Percentiles rank a stretch among this genome's conserved stretches.
phyloP scores from a whole-genome alignment of 2,113 vertebrate genomes.

The Takifugu flavidus region DNA sequence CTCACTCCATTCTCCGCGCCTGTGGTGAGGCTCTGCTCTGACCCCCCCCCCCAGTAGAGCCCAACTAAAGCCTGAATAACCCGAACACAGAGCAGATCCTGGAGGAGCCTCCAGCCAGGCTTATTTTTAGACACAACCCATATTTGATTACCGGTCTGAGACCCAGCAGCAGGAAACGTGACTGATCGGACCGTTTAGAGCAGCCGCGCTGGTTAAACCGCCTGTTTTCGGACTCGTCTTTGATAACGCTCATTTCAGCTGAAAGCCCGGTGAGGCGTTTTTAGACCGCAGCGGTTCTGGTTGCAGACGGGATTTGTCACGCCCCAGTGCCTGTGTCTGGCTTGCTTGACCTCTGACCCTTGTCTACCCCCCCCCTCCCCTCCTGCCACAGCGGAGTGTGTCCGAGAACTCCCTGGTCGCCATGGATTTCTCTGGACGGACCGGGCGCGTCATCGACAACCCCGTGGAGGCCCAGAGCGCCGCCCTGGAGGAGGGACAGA shows the following conservation, averaged over 20 bases:
- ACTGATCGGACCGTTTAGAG: too few relatives aligned
- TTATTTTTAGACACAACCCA: too few relatives aligned
- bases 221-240: too few relatives aligned
- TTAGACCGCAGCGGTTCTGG: constrained; percentile 54
- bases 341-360: constrained; percentile 66
- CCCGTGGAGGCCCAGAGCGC: constrained; percentile 93
- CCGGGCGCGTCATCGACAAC: constrained; percentile 95
- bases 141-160: too few relatives aligned
- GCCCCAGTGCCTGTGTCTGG: constrained; percentile 69
- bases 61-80: too few relatives aligned
- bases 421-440: constrained; percentile 98
- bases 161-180: too few relatives aligned
- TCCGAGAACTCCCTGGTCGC: constrained; percentile 98
- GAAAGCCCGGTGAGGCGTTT: constrained; percentile 8
- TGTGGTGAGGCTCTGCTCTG: constrained; percentile 77
- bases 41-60: not conserved
- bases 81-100: too few relatives aligned
- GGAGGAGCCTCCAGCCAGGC: not conserved
- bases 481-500: constrained; percentile 94
- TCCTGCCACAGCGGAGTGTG: constrained; percentile 84
- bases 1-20: constrained; percentile 82
- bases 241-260: constrained; percentile 1
- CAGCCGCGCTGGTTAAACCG: too few relatives aligned
- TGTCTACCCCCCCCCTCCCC: constrained; percentile 28
- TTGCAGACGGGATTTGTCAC: constrained; percentile 72